These are phyloP conservation scores for Flabesymbios commensalis DNA, from an alignment of 2,888 invertebrate genomes.

Conservation along the genomic window DNA sequence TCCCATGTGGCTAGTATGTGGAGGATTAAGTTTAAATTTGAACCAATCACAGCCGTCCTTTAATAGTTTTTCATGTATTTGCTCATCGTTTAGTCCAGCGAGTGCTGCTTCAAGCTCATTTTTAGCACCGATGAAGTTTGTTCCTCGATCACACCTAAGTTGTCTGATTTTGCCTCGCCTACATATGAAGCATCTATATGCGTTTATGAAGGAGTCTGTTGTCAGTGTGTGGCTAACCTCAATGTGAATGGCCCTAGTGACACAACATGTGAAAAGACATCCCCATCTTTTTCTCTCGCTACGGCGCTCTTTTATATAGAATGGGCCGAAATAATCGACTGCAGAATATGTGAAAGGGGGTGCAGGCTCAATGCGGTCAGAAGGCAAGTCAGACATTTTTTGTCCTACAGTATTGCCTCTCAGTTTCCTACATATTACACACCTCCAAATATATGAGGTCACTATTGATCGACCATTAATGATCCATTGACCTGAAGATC, in stretches of 20 bases:
- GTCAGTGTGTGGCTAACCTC: conserved; percentile 34
- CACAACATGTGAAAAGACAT: conserved; percentile 48
- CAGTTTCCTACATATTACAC: conserved; percentile 43
- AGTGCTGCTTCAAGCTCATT: conserved; percentile 18
- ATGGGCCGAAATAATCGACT: conserved; percentile 54
- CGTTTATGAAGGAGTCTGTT: conserved; percentile 37
- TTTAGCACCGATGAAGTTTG: conserved; percentile 29
- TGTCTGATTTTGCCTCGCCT: conserved; percentile 26
- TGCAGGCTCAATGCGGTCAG: conserved; percentile 37
- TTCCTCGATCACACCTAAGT: conserved; percentile 28
- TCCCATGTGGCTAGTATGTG: conserved; percentile 20
- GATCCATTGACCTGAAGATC: conserved; percentile 26
- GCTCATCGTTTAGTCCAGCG: conserved; percentile 13
- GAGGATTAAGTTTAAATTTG: not conserved
- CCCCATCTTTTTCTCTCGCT: conserved; percentile 45
- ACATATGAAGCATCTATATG: conserved; percentile 29
- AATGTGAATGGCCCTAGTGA: conserved; percentile 46
- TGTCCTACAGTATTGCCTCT: conserved; percentile 34
- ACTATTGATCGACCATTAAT: not conserved
- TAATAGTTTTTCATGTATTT: conserved; percentile 11
- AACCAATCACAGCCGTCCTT: conserved; percentile 2
- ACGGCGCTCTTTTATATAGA: conserved; percentile 38
- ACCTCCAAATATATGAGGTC: conserved; percentile 26
- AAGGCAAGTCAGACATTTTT: conserved; percentile 53
- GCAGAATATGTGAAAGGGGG: conserved; percentile 45